Conservation (phyloP, 2,113 vertebrate species). For the Boleophthalmus pectinirostris region DNA sequence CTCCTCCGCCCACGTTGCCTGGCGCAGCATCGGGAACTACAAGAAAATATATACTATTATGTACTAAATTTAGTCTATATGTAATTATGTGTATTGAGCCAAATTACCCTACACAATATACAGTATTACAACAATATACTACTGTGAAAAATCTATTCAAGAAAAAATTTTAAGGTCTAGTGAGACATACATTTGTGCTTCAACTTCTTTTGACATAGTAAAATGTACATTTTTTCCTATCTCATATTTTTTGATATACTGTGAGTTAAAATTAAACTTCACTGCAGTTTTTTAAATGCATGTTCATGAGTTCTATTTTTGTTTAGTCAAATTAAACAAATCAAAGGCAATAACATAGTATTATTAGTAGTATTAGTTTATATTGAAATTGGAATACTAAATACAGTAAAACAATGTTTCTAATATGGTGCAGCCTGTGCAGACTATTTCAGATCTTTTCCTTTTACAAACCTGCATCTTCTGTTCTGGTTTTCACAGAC, state of each 20-base stretch:
- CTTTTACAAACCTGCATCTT: constrained; percentile 86
- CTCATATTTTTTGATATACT: background rate
- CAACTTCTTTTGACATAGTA: no score
- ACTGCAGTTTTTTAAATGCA: background rate
- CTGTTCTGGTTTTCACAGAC: constrained; percentile 90
- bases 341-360: background rate
- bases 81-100: background rate
- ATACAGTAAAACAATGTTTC: background rate
- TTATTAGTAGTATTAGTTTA: background rate
- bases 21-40: constrained; percentile 90
- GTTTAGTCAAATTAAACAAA: no score
- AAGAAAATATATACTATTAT: constrained; percentile 8
- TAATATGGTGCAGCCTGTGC: background rate
- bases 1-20: constrained; percentile 90
- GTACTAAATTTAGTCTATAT: background rate
- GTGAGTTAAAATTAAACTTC: background rate
- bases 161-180: background rate
- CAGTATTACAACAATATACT: background rate
- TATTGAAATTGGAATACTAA: background rate
- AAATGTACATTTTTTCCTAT: no score
- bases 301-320: background rate
- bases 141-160: background rate
- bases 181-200: no score
- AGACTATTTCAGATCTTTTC: background rate
- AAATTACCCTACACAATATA: background rate